A percentile compares a stretch with the other conserved stretches of the same genome.
Evolutionary conservation across 64 coral and sea anemone species (phyloP).

Genomic region (Pachyseris speciosa): DNA sequence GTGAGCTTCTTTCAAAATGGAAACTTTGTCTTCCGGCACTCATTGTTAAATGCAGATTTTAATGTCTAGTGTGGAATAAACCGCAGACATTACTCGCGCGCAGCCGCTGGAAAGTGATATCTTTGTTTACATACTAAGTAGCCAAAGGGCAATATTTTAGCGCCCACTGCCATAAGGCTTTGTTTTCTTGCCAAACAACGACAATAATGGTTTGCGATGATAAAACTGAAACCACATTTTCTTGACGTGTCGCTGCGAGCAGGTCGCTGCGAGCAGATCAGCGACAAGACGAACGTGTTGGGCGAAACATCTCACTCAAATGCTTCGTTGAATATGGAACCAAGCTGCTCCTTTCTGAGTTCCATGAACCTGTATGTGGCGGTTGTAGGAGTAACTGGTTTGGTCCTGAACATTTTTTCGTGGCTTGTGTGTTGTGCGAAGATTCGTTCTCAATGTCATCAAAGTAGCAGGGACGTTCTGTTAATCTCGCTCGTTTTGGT

Average conservation of each 20-base stretch:
- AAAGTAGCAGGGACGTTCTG: slow-evolving; percentile 69
- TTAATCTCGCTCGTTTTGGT: slow-evolving; percentile 66
- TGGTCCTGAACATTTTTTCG: slow-evolving; percentile 71
- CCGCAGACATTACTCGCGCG: too few species aligned
- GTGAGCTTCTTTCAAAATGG: too few species aligned
- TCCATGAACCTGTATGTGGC: slow-evolving; percentile 69
- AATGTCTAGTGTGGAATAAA: too few species aligned
- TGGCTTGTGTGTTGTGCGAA: slow-evolving; percentile 76
- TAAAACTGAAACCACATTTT: too few species aligned
- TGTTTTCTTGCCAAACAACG: slow-evolving; percentile 5
- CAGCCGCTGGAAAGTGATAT: neutral
- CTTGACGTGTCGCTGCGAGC: too few species aligned
- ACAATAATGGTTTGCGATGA: neutral
- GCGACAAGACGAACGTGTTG: neutral
- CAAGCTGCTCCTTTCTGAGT: slow-evolving; percentile 23
- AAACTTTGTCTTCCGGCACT: too few species aligned
- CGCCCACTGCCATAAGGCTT: neutral
- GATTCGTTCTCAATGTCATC: slow-evolving; percentile 30
- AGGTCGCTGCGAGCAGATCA: too few species aligned
- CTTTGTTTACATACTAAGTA: neutral
- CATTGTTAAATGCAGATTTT: too few species aligned
- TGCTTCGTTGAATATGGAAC: neutral
- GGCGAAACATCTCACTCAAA: neutral
- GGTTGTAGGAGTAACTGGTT: slow-evolving; percentile 49
- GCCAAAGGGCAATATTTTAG: neutral